Conservation (phyloP, 1,140 invertebrate genomes). For the Pseudachorutes palmiensis region DNA sequence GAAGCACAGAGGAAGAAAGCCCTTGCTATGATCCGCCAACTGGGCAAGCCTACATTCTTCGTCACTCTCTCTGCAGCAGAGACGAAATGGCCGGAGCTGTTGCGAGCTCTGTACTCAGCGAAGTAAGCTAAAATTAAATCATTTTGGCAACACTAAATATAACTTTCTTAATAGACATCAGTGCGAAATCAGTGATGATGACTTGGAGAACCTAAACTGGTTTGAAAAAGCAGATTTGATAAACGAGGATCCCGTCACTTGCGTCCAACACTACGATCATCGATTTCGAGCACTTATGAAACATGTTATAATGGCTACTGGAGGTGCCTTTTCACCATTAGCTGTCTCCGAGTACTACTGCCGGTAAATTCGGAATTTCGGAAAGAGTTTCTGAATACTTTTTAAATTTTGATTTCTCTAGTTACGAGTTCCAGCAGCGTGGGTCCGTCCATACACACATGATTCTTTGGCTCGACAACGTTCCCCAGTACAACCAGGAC, state of each 20-base stretch:
- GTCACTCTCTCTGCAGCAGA: conserved; percentile 22
- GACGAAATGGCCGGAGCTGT: conserved; percentile 15
- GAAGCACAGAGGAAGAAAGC: conserved; percentile 13
- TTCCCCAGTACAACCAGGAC: conserved; percentile 25
- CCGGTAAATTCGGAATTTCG: too few species aligned
- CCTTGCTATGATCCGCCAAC: conserved; percentile 23
- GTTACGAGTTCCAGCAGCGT: conserved; percentile 46
- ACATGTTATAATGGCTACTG: background rate
- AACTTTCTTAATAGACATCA: conserved; percentile 10
- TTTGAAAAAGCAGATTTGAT: conserved; percentile 1
- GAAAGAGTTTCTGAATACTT: too few species aligned
- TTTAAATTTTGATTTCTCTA: too few species aligned
- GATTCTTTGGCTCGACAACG: conserved; percentile 40
- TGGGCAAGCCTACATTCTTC: conserved; percentile 22
- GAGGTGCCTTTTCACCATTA: background rate
- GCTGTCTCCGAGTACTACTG: conserved; percentile 35
- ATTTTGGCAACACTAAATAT: background rate
- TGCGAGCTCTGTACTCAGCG: background rate
- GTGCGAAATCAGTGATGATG: conserved; percentile 9
- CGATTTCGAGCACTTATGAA: background rate
- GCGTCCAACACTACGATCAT: conserved; percentile 1
- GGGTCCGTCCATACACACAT: conserved; percentile 43
- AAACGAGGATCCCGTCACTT: conserved; percentile 11
- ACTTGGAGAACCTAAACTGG: background rate
- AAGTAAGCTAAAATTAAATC: background rate